Evolutionary conservation across 1,140 invertebrate genomes (phyloP), one percentile per base, ranked within the genome.

Genomic region (Pristionchus pacificus): DNA sequence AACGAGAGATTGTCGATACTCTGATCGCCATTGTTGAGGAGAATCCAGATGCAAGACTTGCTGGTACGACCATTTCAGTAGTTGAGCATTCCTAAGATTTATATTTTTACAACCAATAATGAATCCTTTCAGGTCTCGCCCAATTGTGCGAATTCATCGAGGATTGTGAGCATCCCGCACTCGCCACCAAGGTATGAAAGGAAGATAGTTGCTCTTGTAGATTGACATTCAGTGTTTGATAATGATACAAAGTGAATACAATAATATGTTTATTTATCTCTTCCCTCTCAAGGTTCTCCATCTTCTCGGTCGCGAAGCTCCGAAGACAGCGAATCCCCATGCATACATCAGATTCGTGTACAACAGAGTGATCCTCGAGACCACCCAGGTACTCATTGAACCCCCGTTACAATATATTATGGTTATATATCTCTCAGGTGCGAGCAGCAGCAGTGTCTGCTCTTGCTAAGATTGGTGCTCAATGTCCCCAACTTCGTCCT

Each of bases 61-160:
- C 92, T 24, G 95, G 89, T 88, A 71, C 24, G 58, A 74, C n/a
- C n/a, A n/a, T n/a, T n/a, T n/a, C n/a, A n/a, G n/a, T n/a, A n/a
- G n/a, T n/a, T 24, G 6, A 69, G 27, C n/a, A 64, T 71, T 72
- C 2, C 30, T 70, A 30, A 68, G 15, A 2, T 68, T n/a, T 32
- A n/a, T n/a, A n/a, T n/a, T n/a, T n/a, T n/a, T n/a, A n/a, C n/a
- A n/a, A n/a, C n/a, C n/a, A n/a, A n/a, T n/a, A 55, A 72, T 38
- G 10, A 61, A 59, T 25, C 0, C 14, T 30, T 80, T 68, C 74
- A 88, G 89, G 95, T 1, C 84, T 99, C 2, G 92, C 93, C 2
- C 95, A 99, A 87, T 86, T 99, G 0, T 98, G 97, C 83, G 97
- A 99, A 84, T 99, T 99, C 81, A 99, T 99, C 80, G 97, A 99